Evolutionary conservation across 2,113 vertebrate genomes (phyloP).

Genomic region (Chrysochloris asiatica): DNA sequence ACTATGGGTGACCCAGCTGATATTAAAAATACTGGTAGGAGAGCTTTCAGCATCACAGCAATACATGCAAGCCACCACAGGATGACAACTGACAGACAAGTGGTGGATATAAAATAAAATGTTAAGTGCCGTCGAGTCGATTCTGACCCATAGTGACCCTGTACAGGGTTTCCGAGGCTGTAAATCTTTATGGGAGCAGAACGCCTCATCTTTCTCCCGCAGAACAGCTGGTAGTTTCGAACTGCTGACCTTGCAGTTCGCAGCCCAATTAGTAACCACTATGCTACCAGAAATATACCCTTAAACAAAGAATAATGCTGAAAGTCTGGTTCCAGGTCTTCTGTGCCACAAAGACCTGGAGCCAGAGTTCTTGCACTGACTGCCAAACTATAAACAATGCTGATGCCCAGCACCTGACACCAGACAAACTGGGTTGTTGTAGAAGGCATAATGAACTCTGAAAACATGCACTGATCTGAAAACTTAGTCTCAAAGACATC

Average conservation of each 20-base stretch:
- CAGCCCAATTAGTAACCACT: too few relatives aligned
- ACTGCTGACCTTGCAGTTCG: neutral
- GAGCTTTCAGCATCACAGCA: too few relatives aligned
- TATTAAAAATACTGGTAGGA: too few relatives aligned
- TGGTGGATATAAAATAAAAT: too few relatives aligned
- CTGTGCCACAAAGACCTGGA: conserved; percentile 50
- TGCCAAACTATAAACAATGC: conserved; percentile 42
- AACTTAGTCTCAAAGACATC: neutral
- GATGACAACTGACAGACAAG: too few relatives aligned
- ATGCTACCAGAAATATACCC: neutral
- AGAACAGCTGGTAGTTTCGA: neutral
- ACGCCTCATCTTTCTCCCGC: neutral
- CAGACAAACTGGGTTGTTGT: neutral
- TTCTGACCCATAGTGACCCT: neutral
- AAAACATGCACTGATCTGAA: neutral
- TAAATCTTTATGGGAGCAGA: neutral
- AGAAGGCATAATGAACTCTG: neutral
- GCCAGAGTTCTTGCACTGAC: neutral
- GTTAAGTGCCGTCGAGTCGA: neutral
- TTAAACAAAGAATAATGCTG: conserved; percentile 54
- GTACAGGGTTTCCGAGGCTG: neutral
- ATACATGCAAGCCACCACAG: too few relatives aligned
- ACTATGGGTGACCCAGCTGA: too few relatives aligned
- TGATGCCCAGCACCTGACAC: neutral
- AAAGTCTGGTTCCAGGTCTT: conserved; percentile 65